These are phyloP conservation scores for Galeopsomyia nigrocyanea DNA, from an alignment of 2,888 invertebrate genomes.

Conservation along the genomic window DNA sequence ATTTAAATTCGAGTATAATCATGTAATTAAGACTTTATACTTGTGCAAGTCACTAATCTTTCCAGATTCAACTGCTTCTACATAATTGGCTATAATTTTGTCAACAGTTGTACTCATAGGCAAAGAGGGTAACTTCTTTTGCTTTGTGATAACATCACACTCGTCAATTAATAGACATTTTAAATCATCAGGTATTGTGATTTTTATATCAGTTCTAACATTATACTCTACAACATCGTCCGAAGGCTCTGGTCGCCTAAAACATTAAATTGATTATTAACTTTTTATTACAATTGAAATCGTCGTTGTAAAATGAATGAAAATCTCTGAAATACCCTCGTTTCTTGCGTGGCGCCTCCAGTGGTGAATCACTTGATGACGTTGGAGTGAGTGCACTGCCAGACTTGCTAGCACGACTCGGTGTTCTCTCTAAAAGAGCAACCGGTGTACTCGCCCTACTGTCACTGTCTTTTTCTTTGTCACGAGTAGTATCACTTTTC, in stretches of 20 bases:
- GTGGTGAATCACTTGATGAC: slow-evolving; percentile 57
- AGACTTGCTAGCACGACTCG: slow-evolving; percentile 56
- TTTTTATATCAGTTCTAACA: slow-evolving; percentile 79
- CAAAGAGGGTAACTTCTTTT: slow-evolving; percentile 85
- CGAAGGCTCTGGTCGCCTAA: slow-evolving; percentile 60
- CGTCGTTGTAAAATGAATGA: neutral
- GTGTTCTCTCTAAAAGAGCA: slow-evolving; percentile 57
- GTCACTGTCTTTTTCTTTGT: slow-evolving; percentile 69
- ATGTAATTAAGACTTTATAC: slow-evolving; percentile 49
- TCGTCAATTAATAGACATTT: slow-evolving; percentile 95
- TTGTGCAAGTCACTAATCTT: slow-evolving; percentile 83
- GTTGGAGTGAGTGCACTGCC: slow-evolving; percentile 54
- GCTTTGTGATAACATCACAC: slow-evolving; percentile 91
- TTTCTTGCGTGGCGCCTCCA: slow-evolving; percentile 62
- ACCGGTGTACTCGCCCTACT: slow-evolving; percentile 78
- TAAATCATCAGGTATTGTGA: slow-evolving; percentile 92
- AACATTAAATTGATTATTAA: slow-evolving; percentile 15
- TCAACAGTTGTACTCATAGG: slow-evolving; percentile 90
- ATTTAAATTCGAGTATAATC: slow-evolving; percentile 5
- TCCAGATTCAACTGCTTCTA: slow-evolving; percentile 83
- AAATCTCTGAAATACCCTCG: slow-evolving; percentile 68
- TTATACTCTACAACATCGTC: slow-evolving; percentile 62
- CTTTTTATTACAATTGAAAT: neutral
- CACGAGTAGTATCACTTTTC: slow-evolving; percentile 57
- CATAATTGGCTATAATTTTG: slow-evolving; percentile 88